These are phyloP conservation scores for Chaetogeoica ovagalla DNA, from an alignment of 2,888 invertebrate species.

Conservation along the genomic window DNA sequence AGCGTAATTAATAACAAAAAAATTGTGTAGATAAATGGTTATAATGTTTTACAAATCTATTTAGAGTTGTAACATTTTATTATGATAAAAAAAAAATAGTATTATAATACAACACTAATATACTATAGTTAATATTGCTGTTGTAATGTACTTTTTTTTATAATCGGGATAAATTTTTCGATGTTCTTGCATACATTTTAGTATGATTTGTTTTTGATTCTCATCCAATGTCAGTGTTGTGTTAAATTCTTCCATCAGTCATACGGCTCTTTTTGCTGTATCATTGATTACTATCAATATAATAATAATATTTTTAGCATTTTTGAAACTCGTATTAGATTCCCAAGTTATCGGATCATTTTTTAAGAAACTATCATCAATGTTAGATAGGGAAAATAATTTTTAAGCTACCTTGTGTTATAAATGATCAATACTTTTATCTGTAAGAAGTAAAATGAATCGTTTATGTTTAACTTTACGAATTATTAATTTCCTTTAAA, in stretches of 20 bases:
- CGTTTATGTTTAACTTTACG: background rate
- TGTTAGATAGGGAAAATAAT: slow-evolving; percentile 24
- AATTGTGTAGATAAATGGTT: no score
- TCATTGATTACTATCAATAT: background rate
- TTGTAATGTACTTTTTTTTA: no score
- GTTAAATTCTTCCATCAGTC: slow-evolving; percentile 5
- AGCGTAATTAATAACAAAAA: no score
- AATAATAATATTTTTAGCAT: background rate
- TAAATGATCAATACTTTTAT: slow-evolving; percentile 29
- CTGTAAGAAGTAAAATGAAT: background rate
- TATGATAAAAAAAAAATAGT: no score
- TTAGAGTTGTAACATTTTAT: no score
- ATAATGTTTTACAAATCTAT: no score
- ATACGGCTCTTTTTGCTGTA: background rate
- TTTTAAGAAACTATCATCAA: slow-evolving; percentile 22
- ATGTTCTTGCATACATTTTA: background rate
- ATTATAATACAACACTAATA: no score
- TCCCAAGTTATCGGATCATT: slow-evolving; percentile 11
- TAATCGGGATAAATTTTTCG: no score
- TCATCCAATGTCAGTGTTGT: background rate
- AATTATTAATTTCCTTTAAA: slow-evolving; percentile 9
- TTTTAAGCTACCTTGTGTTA: slow-evolving; percentile 5
- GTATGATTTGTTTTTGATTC: slow-evolving; percentile 13
- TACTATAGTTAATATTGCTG: no score
- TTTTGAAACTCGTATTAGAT: background rate